Evolutionary conservation across 2,113 vertebrate genomes (phyloP).

Genomic region (Manacus vitellinus): DNA sequence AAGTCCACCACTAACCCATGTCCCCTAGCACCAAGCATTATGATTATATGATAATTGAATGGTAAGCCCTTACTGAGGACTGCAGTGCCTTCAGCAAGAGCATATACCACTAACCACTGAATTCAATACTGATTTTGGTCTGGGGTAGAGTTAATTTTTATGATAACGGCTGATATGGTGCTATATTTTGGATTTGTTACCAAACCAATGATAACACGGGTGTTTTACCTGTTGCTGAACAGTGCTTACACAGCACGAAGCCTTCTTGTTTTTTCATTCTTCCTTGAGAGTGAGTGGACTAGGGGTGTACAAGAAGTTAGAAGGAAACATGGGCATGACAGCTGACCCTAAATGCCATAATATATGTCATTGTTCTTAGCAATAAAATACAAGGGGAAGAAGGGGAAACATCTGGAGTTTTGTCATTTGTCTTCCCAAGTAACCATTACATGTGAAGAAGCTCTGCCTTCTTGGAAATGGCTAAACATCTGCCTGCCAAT

Average conservation of each 20-base stretch:
- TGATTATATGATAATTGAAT: background rate
- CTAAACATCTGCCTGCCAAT: background rate
- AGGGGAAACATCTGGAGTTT: background rate
- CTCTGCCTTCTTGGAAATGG: background rate
- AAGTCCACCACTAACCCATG: background rate
- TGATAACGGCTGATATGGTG: background rate
- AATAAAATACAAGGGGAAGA: background rate
- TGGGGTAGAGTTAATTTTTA: background rate
- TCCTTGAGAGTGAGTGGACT: no score
- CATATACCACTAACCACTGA: background rate
- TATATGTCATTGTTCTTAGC: accelerated
- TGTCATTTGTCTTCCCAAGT: background rate
- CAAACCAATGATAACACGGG: background rate
- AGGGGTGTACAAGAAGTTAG: no score
- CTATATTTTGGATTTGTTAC: background rate
- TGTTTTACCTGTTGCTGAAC: background rate
- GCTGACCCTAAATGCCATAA: background rate
- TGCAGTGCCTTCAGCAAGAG: background rate
- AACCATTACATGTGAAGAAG: background rate
- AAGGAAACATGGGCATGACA: background rate
- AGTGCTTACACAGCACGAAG: accelerated
- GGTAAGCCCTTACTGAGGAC: background rate
- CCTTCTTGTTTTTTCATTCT: background rate
- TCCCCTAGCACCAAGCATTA: background rate
- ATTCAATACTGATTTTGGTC: background rate